Percentiles rank a stretch among this genome's conserved stretches.
These are phyloP conservation scores for Sebastolobus alascanus DNA, from an alignment of 2,797 vertebrate species.

Conservation along the genomic window DNA sequence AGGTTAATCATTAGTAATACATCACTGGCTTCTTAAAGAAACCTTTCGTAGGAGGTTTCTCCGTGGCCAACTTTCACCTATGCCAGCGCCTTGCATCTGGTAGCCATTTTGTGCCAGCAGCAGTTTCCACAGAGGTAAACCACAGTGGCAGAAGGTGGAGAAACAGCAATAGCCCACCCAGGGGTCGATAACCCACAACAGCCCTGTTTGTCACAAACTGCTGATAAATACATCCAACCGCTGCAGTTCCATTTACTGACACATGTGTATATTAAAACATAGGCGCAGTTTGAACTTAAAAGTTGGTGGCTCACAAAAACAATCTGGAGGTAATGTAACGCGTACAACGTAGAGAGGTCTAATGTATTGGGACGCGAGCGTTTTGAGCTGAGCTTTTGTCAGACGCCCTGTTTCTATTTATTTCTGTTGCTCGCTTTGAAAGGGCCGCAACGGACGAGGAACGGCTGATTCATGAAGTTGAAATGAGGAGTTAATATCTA, in stretches of 20 bases:
- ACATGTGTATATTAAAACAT: constrained; percentile 25
- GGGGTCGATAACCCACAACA: constrained; percentile 65
- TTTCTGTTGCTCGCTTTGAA: not conserved
- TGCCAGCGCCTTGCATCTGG: constrained; percentile 77
- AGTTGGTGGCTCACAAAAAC: not conserved
- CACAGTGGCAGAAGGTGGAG: constrained; percentile 81
- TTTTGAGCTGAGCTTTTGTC: not conserved
- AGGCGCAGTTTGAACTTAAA: not conserved
- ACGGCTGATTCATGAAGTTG: not conserved
- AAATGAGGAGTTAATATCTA: not conserved
- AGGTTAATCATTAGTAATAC: constrained; percentile 11
- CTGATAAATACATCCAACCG: constrained; percentile 50
- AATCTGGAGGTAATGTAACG: not conserved
- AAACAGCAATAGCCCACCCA: constrained; percentile 81
- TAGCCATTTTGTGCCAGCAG: constrained; percentile 79
- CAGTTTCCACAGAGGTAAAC: constrained; percentile 81
- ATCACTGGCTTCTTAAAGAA: constrained; percentile 8
- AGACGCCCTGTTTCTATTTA: not conserved
- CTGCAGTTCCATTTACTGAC: constrained; percentile 38
- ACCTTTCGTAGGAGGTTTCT: constrained; percentile 22
- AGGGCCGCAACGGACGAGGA: not conserved
- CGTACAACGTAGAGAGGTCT: not conserved
- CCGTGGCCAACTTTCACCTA: constrained; percentile 60
- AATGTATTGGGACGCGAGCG: not conserved
- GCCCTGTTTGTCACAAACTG: constrained; percentile 58